Evolutionary conservation across 2,888 invertebrate species (phyloP).

Genomic region (Baccha elongata): DNA sequence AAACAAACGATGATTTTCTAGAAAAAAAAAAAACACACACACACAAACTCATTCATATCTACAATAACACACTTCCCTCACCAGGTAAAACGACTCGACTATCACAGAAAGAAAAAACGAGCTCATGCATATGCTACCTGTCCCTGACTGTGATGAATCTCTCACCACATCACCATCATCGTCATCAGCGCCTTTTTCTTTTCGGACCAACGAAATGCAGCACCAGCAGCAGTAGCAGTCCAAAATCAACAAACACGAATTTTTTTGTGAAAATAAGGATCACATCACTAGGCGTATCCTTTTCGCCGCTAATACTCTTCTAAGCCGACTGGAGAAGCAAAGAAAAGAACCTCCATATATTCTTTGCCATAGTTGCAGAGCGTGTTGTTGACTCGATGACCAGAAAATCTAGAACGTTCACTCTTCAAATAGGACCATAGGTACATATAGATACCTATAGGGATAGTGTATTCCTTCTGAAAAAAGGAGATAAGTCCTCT

Average conservation of each 20-base stretch:
- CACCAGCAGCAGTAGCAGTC: conserved; percentile 28
- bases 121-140: conserved; percentile 51
- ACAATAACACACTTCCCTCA: conserved; percentile 19
- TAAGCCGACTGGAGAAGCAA: conserved; percentile 50
- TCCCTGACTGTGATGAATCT: conserved; percentile 50
- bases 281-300: conserved; percentile 62
- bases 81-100: conserved; percentile 16
- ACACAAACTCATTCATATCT: not conserved
- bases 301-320: conserved; percentile 60
- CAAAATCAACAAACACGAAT: conserved; percentile 68
- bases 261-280: conserved; percentile 58
- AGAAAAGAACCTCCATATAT: conserved; percentile 10
- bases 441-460: not conserved
- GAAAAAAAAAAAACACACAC: not conserved
- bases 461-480: conserved; percentile 14
- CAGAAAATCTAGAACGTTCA: conserved; percentile 69
- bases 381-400: conserved; percentile 66
- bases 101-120: conserved; percentile 26
- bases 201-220: conserved; percentile 35
- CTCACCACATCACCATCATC: too few relatives aligned
- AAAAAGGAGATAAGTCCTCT: conserved; percentile 36
- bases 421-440: conserved; percentile 41
- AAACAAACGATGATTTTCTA: conserved; percentile 42
- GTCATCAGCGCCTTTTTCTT: conserved; percentile 52
- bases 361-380: conserved; percentile 31